These are phyloP conservation scores for Andrena dorsata DNA, from an alignment of 2,888 invertebrate species.

Conservation along the genomic window DNA sequence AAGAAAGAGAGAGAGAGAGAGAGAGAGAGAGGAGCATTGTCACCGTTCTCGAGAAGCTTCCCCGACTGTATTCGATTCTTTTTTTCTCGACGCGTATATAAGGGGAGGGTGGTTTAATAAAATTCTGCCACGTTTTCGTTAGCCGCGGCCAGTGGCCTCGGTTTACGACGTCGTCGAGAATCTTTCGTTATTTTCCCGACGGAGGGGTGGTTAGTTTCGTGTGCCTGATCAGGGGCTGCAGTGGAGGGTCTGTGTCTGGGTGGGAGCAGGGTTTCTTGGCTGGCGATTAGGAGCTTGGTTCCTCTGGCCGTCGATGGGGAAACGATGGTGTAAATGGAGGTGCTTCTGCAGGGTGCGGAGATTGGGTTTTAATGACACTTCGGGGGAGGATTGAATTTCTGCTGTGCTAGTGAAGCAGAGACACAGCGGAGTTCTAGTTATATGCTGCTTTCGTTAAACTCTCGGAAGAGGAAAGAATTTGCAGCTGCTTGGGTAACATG, in stretches of 20 bases:
- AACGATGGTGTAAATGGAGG: slow-evolving; percentile 7
- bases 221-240: neutral
- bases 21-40: neutral
- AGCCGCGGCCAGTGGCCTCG: neutral
- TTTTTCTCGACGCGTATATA: neutral
- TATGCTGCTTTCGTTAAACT: too few relatives aligned
- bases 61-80: neutral
- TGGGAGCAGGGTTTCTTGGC: neutral
- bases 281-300: neutral
- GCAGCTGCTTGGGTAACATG: too few relatives aligned
- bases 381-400: neutral
- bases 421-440: too few relatives aligned
- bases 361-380: slow-evolving; percentile 3
- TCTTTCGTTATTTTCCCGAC: too few relatives aligned
- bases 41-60: neutral
- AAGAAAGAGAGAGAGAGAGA: neutral
- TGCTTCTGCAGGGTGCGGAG: neutral
- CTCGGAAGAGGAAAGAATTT: too few relatives aligned
- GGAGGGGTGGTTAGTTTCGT: neutral
- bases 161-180: slow-evolving; percentile 1
- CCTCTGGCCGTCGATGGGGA: neutral
- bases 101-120: neutral
- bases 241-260: neutral
- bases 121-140: slow-evolving; percentile 17
- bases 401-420: neutral